These are phyloP conservation scores for Drosophila limbata DNA, from an alignment of 2,888 invertebrate species.

Conservation along the genomic window DNA sequence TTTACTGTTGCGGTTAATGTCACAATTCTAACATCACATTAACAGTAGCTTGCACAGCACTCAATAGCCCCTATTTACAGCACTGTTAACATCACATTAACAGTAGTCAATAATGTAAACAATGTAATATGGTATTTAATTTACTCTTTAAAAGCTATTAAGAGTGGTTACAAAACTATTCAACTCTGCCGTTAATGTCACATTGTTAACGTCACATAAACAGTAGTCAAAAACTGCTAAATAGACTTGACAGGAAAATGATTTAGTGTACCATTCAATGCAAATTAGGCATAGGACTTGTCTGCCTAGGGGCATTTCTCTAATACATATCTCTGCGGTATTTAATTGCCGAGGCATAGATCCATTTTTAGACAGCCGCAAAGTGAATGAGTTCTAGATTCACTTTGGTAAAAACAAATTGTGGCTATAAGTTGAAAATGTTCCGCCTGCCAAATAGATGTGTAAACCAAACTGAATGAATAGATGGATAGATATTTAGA, in stretches of 20 bases:
- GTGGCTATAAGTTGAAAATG: constrained; percentile 44
- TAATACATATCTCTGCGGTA: constrained; percentile 34
- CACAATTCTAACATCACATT: not conserved
- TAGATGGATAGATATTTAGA: constrained; percentile 17
- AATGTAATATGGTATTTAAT: too few species aligned
- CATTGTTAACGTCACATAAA: constrained; percentile 1
- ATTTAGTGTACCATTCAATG: constrained; percentile 33
- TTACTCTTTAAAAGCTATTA: not conserved
- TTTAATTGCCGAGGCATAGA: constrained; percentile 63
- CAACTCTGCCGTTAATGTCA: not conserved
- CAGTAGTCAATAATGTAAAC: not conserved
- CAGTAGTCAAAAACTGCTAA: constrained; percentile 7
- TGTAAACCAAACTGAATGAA: constrained; percentile 37
- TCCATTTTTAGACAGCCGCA: constrained; percentile 64
- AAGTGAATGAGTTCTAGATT: constrained; percentile 41
- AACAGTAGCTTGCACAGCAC: not conserved
- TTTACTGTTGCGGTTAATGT: not conserved
- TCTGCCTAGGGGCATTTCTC: constrained; percentile 7
- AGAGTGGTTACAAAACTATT: not conserved
- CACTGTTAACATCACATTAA: not conserved
- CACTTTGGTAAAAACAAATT: constrained; percentile 55
- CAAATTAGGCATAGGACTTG: constrained; percentile 31
- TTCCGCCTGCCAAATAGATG: constrained; percentile 47
- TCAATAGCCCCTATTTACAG: too few species aligned
- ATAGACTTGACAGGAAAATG: not conserved